Percentiles rank a stretch among this genome's conserved stretches.
phyloP scores from a whole-genome alignment of 2,888 invertebrate species.

The Hemistola chrysoprasaria region DNA sequence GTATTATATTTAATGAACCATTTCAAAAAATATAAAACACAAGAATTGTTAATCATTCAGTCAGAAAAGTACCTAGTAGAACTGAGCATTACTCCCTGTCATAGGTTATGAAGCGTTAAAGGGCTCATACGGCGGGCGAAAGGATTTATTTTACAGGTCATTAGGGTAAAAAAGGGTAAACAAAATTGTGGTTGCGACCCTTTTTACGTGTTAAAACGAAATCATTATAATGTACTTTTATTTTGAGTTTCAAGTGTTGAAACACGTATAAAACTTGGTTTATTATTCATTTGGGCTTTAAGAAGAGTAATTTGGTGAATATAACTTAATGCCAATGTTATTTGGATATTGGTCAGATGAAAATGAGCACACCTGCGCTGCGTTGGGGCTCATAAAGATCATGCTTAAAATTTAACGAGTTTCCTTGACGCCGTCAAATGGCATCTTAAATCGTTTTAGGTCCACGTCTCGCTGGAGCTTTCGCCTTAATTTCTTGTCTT shows the following conservation, averaged over 20 bases:
- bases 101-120: conserved; percentile 55
- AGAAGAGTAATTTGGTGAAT: conserved; percentile 10
- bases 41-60: conserved; percentile 23
- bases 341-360: conserved; percentile 8
- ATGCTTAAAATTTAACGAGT: conserved; percentile 11
- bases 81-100: conserved; percentile 50
- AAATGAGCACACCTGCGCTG: conserved; percentile 11
- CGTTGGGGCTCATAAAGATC: conserved; percentile 1
- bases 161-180: conserved; percentile 66
- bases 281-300: conserved; percentile 14
- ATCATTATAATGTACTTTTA: conserved; percentile 33
- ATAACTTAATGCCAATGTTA: conserved; percentile 9
- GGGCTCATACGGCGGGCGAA: conserved; percentile 45
- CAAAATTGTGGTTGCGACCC: conserved; percentile 49
- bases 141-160: conserved; percentile 68
- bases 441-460: conserved; percentile 1
- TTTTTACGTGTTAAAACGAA: conserved; percentile 36
- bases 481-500: not conserved
- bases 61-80: conserved; percentile 36
- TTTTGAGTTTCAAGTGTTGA: conserved; percentile 26
- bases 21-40: conserved; percentile 20
- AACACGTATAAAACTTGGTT: conserved; percentile 22
- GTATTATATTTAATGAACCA: conserved; percentile 17
- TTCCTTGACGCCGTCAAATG: conserved; percentile 7
- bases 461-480: not conserved